These are phyloP conservation scores for Zaprionus ornatus DNA, from an alignment of 1,140 invertebrate species.

Conservation along the genomic window DNA sequence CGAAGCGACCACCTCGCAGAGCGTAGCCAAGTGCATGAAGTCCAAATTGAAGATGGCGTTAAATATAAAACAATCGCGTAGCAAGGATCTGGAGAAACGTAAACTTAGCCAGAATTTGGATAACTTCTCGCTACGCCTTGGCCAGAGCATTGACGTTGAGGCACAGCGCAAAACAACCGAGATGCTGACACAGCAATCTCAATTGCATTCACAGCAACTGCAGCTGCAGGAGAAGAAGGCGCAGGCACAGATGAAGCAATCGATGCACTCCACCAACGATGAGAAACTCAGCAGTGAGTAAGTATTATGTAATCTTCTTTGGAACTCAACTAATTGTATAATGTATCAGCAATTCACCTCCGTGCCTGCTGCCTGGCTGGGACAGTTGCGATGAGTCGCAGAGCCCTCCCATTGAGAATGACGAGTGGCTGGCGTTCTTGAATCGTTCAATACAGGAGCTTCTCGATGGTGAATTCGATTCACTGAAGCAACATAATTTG, in stretches of 20 bases:
- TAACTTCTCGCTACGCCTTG: slow-evolving; percentile 85
- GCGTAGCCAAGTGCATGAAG: slow-evolving; percentile 13
- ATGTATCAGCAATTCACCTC: slow-evolving; percentile 68
- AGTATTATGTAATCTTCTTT: slow-evolving; percentile 12
- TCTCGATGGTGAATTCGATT: slow-evolving; percentile 89
- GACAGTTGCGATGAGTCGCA: slow-evolving; percentile 83
- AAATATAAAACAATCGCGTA: slow-evolving; percentile 59
- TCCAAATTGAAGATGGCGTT: slow-evolving; percentile 26
- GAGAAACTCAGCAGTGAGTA: slow-evolving; percentile 79
- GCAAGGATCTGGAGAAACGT: slow-evolving; percentile 80
- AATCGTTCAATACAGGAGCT: slow-evolving; percentile 89
- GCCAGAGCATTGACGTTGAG: slow-evolving; percentile 84
- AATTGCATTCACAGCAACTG: slow-evolving; percentile 18
- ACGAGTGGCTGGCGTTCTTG: slow-evolving; percentile 92
- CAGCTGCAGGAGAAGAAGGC: slow-evolving; percentile 51
- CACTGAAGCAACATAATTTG: slow-evolving; percentile 89
- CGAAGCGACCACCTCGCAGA: slow-evolving; percentile 65
- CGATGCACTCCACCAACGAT: slow-evolving; percentile 75
- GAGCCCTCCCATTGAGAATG: slow-evolving; percentile 89
- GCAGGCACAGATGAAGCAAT: slow-evolving; percentile 69
- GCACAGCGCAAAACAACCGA: slow-evolving; percentile 56
- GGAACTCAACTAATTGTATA: neutral
- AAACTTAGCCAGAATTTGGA: slow-evolving; percentile 84
- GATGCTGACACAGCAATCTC: slow-evolving; percentile 53
- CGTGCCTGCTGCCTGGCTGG: slow-evolving; percentile 80